Base-by-base conservation (phyloP, 2,113 vertebrate species). In the Epinephelus cyanopodus region DNA sequence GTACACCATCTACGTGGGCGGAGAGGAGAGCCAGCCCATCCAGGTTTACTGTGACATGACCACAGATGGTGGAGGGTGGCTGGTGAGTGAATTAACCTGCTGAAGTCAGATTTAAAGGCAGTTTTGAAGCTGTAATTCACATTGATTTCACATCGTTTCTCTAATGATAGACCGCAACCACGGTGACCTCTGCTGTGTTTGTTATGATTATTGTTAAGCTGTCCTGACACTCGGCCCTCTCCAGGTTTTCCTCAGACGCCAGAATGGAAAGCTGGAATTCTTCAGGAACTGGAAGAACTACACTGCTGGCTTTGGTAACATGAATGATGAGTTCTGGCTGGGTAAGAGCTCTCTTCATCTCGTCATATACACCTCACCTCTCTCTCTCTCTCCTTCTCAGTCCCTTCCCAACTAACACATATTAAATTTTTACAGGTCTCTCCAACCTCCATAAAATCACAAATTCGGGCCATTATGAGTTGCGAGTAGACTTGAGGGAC, bases 11-110 rank as follows among this genome's bases (percentile, higher is more conserved):
- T 98, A 97, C 74, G 81, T 97, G 79, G 96, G 94, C 0, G 97
- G 97, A 7, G 93, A 98, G 71, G 95, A 96, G 77, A 88, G 93
- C 27, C 97, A 97, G 89, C 92, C 97, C 4, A 69, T 97, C 74
- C 94, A 96, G 86, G 97, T 97, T 27, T 99, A 95, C 95, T 99
- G 98, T 1, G 98, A 99, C 95, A 99, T 99, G 98, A 93, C 54
- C 62, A 96, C 97, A 29, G 98, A 99, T 0, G 97, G 97, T 0
- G 98, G 98, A 0, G 98, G 98, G 77, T 99, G 98, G 98, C 95
- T 96, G 54, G 98, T 99, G 91, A 97, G 97, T 23, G 48, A 33
- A 50, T 54, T 58, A 27, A 74, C 60, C 62, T 39, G n/a, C 65
- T 67, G 66, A n/a, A 81, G 29, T 25, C 54, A 27, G 39, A 21